Evolutionary conservation across 2,113 vertebrate species (phyloP).

Genomic region (Archilochus colubris): DNA sequence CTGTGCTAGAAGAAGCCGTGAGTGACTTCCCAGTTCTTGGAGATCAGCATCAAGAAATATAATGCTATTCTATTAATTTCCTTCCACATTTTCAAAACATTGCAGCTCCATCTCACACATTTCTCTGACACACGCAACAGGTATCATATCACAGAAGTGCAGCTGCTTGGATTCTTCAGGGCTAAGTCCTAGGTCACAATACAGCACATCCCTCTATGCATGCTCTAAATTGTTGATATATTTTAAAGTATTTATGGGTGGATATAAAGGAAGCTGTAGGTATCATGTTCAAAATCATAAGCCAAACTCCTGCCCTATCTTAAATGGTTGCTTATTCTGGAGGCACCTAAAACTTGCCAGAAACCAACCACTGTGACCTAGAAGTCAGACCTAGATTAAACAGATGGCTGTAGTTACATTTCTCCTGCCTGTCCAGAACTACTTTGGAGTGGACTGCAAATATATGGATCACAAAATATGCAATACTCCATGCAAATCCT

Average conservation of each 20-base stretch:
- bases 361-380: not conserved
- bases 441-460: not conserved
- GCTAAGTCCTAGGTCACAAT: constrained; percentile 30
- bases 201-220: constrained; percentile 1
- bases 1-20: not conserved
- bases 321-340: not conserved
- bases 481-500: not conserved
- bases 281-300: constrained; percentile 14
- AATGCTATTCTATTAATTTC: constrained; percentile 27
- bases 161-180: constrained; percentile 55
- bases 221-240: not conserved
- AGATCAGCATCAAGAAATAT: constrained; percentile 24
- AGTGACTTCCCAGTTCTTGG: not conserved
- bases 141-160: not conserved
- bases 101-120: not conserved
- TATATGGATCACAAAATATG: not conserved
- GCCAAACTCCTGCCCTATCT: not conserved
- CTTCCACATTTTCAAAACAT: not conserved
- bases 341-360: not conserved
- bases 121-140: constrained; percentile 25
- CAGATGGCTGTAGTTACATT: not conserved
- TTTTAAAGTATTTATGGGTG: constrained; percentile 25
- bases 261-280: not conserved
- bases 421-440: not conserved
- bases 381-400: not conserved